phyloP scores from a whole-genome alignment of 2,113 vertebrate genomes.

The Scophthalmus maximus region DNA sequence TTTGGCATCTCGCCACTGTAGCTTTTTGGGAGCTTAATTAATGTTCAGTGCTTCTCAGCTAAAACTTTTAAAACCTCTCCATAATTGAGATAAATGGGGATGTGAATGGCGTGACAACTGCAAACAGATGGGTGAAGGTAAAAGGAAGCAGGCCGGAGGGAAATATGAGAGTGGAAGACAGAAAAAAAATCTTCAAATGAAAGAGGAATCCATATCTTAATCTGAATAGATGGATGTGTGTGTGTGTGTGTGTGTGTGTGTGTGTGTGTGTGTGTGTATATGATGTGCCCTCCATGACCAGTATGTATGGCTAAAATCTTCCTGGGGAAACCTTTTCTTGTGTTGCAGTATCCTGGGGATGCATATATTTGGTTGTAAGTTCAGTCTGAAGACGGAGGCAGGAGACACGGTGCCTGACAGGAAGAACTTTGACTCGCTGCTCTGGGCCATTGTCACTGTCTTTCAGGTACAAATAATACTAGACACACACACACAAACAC shows the following conservation, averaged over 20 bases:
- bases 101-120: not conserved
- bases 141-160: not conserved
- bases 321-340: too few species aligned
- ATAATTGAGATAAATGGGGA: not conserved
- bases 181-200: too few species aligned
- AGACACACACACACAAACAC: not conserved
- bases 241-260: not conserved
- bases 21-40: constrained; percentile 21
- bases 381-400: constrained; percentile 95
- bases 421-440: constrained; percentile 97
- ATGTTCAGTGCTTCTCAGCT: constrained; percentile 21
- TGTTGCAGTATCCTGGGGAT: constrained; percentile 93
- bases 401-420: constrained; percentile 97
- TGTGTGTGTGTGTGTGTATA: too few species aligned
- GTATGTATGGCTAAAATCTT: too few species aligned
- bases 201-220: too few species aligned
- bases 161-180: not conserved
- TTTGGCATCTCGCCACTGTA: constrained; percentile 7
- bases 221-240: too few species aligned
- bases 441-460: constrained; percentile 98
- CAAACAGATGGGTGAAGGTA: not conserved
- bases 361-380: constrained; percentile 99
- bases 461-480: constrained; percentile 89
- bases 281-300: too few species aligned
- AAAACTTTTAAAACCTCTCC: constrained; percentile 16